Base-by-base conservation (phyloP, 1,140 invertebrate species). In the Homalodisca vitripennis region DNA sequence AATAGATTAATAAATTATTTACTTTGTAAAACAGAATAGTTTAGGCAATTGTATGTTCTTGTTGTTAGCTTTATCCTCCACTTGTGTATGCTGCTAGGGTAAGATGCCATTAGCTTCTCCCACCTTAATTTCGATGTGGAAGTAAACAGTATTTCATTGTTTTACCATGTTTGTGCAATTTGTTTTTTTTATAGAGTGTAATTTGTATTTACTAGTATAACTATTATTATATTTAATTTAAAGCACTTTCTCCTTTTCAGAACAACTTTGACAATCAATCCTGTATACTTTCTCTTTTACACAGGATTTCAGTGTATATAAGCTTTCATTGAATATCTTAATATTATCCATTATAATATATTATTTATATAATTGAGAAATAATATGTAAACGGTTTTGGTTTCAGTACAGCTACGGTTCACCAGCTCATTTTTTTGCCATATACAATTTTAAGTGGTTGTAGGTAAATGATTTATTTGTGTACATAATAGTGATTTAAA, bases 131-230 rank as follows among this genome's bases (percentile, higher is more conserved):
- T 41, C 48, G 17, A 3, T 51, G 48, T 12, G 48, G 17, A 20
- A 51, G 48, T 22, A 12, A 60, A 27, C 55, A 60, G 55, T 60
- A 60, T 60, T 60, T 60, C 55, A 60, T 29, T 30, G 24, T 27
- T 26, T 60, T 60, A 60, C 55, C 55, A 27, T 60, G 12, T 30
- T 60, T 60, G 55, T 60, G 55, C 55, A 60, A 60, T 60, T 10
- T 41, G 34, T 41, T 41, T 41, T 6, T 41, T 12, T 60, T 60
- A 60, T 51, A 27, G 26, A 60, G 26, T 60, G 14, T 27, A n/a
- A n/a, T 27, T 27, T 13, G 26, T 60, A n/a, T 22, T 60, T 6
- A 27, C 29, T 26, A 60, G 55, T 60, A 27, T 41, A 17, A 10
- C 34, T 17, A 10, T 10, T 41, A 41, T 41, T 41, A 10, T 41